Percentiles rank a stretch among this genome's conserved stretches.
Evolutionary conservation across 2,113 vertebrate genomes (phyloP).

Genomic region (Melanerpes aurifrons): DNA sequence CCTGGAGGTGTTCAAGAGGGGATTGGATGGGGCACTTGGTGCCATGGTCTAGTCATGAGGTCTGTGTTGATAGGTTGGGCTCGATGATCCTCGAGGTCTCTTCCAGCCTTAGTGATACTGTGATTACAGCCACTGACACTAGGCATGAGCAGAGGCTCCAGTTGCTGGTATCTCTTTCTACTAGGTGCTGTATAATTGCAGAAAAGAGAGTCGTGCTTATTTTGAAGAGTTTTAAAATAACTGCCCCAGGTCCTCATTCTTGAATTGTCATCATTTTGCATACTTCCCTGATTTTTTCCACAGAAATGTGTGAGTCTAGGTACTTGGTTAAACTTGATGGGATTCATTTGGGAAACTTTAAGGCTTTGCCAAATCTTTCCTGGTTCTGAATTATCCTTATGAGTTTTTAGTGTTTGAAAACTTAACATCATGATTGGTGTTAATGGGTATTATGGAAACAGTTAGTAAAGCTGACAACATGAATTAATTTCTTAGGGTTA

Average conservation of each 20-base stretch:
- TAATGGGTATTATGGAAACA: background rate
- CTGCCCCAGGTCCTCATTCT: background rate
- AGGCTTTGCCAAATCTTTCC: background rate
- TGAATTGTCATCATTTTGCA: background rate
- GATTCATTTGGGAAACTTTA: background rate
- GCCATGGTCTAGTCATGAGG: too few relatives aligned
- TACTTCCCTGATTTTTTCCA: background rate
- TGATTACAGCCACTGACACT: background rate
- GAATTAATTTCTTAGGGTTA: background rate
- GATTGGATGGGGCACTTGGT: too few relatives aligned
- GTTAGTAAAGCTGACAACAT: background rate
- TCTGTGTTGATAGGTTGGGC: too few relatives aligned
- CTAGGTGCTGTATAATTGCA: background rate
- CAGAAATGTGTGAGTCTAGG: background rate
- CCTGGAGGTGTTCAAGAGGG: too few relatives aligned
- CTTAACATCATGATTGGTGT: background rate
- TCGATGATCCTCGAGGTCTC: too few relatives aligned
- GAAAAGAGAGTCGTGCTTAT: background rate
- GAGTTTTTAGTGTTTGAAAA: background rate
- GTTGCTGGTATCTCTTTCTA: background rate
- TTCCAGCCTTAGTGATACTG: too few relatives aligned
- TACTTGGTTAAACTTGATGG: background rate
- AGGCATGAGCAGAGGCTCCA: background rate
- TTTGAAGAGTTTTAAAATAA: background rate
- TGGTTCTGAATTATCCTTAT: background rate